Base-by-base conservation (phyloP, 2,113 vertebrate species). In the Merops nubicus region DNA sequence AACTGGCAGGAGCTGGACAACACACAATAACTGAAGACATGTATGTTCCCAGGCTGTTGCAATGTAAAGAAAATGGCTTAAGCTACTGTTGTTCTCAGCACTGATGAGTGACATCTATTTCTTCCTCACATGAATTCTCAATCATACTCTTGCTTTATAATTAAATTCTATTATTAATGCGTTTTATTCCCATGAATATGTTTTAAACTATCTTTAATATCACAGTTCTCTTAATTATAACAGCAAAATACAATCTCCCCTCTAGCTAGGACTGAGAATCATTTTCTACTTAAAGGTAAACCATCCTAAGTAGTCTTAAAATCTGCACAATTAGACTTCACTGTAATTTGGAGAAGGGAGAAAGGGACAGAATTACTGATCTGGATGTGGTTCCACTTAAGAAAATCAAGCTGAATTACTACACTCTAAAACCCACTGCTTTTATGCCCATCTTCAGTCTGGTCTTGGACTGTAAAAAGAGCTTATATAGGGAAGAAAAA, bases 151-250 rank as follows among this genome's bases (percentile, higher is more conserved):
- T 53, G 31, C 42, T 91, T 40, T 18, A 12, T 50, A 38, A 90
- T 90, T 91, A 64, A 94, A 88, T 83, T 85, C 63, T 73, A 73
- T 43, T 69, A 90, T 64, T 38, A 91, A 95, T 54, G 36, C 34
- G 73, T 85, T 94, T 90, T 2, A 83, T 68, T 85, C 33, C 82
- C 45, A 76, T 23, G 6, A 91, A 79, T 90, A 69, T 36, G 40
- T 28, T 83, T 96, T 80, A 85, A 91, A 89, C 40, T 75, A 85
- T 79, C 69, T 75, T 85, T 74, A 85, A 94, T 88, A 93, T 48
- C 22, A 34, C 7, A 45, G 53, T 82, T 93, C 62, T 83, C 69
- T 85, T 92, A 87, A 94, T 94, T 95, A 95, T 56, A 17, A 53
- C 36, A 86, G 59, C 25, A 63, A 88, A 85, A 31, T 33, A 60